Base-by-base conservation (phyloP, 2,113 vertebrate genomes). In the Beaufortia kweichowensis region DNA sequence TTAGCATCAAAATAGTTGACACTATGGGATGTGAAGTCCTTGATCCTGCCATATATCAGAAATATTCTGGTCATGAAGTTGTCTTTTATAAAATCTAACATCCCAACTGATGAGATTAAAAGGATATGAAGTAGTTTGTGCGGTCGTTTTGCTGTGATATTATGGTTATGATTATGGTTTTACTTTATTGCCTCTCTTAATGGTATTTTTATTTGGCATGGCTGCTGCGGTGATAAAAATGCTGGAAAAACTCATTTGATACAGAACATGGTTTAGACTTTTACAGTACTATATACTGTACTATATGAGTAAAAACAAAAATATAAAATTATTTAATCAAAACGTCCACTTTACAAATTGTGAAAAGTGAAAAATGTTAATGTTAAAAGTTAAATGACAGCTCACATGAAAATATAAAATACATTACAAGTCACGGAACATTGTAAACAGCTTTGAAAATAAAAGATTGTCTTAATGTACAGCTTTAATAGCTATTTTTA, bases 31-130 rank as follows among this genome's bases (percentile, higher is more conserved):
- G 5, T 26, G 23, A 14, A 41, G 33, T 24, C 3, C 3, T 6
- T 24, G 1, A 19, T 71, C 8, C 17, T 26, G 8, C 26, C 24
- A 41, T 24, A 41, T 33, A 28, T 41, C 14, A 28, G 53, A 71
- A 28, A 71, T 39, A 17, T 41, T 59, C 21, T 71, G 14, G 23
- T 57, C 68, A 57, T 24, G 7, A 56, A 70, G 55, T 56, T 70
- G 50, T 70, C 50, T 56, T 35, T 70, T 56, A 59, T 7, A 2
- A 8, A 59, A 57, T 57, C 23, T 11, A 39, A 28, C 6, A 7
- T 17, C 6, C n/a, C 31, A 21, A 15, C 1, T n/a, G 24, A 56
- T 19, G 21, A 8, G 31, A 24, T 59, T 57, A 57, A 15, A 26
- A 56, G 19, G 7, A 56, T 24, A 41, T 26, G 31, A 39, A 57